Conservation (phyloP, 2,113 vertebrate species). For the Megatriorchis doriae region DNA sequence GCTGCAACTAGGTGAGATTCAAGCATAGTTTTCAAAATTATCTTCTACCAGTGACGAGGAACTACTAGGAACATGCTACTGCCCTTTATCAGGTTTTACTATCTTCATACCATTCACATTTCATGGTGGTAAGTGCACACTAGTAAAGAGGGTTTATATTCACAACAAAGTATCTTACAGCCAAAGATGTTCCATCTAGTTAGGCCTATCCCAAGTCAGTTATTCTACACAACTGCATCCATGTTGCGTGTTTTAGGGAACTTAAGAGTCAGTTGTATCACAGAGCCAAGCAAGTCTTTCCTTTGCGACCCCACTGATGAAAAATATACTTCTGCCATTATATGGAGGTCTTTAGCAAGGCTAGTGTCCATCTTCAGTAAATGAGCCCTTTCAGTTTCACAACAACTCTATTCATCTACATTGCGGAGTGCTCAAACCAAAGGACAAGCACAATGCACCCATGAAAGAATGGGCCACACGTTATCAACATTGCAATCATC, state of each 20-base stretch:
- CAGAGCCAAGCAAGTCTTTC: neutral
- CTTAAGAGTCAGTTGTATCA: neutral
- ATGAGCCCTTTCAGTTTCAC: neutral
- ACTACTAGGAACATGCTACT: neutral
- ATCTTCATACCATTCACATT: neutral
- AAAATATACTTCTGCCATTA: neutral
- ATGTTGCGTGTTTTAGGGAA: neutral
- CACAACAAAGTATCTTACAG: neutral
- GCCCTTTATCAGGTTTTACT: neutral
- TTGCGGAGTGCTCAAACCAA: neutral
- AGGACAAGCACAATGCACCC: neutral
- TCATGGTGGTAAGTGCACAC: rapidly evolving
- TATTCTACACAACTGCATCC: neutral
- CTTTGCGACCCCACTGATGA: neutral
- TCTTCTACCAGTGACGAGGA: neutral
- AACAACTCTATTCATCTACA: neutral
- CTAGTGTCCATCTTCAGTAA: neutral
- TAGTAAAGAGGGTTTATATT: neutral
- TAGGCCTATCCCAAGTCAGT: neutral
- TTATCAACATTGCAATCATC: neutral
- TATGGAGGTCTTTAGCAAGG: neutral
- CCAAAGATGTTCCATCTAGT: neutral
- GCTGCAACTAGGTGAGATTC: neutral
- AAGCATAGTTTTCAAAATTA: neutral
- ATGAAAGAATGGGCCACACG: rapidly evolving